Evolutionary conservation across 2,113 vertebrate genomes (phyloP).

Genomic region (Toxostoma redivivum): DNA sequence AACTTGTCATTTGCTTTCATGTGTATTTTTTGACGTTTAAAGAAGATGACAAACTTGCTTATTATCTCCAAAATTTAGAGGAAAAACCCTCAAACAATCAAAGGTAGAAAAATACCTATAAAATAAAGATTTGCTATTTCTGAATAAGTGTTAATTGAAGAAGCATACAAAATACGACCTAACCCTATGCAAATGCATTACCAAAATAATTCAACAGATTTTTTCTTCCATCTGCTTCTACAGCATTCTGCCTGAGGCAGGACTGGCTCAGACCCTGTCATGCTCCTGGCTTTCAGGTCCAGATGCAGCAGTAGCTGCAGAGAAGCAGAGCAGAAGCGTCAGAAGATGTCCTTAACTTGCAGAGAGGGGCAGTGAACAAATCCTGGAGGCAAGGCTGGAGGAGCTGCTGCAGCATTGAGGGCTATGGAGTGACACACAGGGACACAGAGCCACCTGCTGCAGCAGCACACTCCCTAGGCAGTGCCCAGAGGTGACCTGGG

Average conservation of each 20-base stretch:
- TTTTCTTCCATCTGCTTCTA: background rate
- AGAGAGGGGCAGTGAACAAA: background rate
- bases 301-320: background rate
- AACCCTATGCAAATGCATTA: background rate
- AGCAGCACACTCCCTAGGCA: background rate
- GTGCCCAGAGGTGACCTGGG: background rate
- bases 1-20: background rate
- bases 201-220: background rate
- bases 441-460: background rate
- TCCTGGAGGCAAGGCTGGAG: background rate
- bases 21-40: background rate
- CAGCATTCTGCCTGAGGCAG: background rate
- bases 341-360: rapidly evolving
- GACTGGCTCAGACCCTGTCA: background rate
- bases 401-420: background rate
- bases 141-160: background rate
- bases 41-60: background rate
- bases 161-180: background rate
- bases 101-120: background rate
- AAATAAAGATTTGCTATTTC: background rate
- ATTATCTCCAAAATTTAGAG: background rate
- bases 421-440: rapidly evolving
- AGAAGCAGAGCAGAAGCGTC: background rate
- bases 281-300: background rate
- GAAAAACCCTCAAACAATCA: background rate